Base-by-base conservation (phyloP, 2,797 vertebrate species). In the Tachyglossus aculeatus region DNA sequence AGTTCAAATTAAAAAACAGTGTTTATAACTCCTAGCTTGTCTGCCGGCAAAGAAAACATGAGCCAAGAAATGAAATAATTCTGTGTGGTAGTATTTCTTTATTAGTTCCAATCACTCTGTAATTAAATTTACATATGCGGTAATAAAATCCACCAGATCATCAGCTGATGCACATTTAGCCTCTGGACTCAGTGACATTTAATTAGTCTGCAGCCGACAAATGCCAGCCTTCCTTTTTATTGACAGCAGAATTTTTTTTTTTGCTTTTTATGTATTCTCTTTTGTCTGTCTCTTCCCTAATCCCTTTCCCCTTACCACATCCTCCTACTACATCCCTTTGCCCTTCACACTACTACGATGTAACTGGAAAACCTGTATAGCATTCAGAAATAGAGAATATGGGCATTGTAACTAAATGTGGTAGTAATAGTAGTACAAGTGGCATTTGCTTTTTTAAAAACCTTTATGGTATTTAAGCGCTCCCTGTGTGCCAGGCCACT, bases 91-190 rank as follows among this genome's bases (percentile, higher is more conserved):
- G 50, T 74, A 54, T 34, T 25, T 71, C 71, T 74, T 83, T 81
- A 76, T 87, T 85, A 80, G 73, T 80, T 78, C 65, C 59, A 71
- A 48, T 78, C 34, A 40, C 59, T 61, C 73, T 73, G n/a, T 83
- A 87, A 87, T 87, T 87, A 81, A 87, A 85, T 80, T 71, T 80
- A 73, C 78, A 83, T 78, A 85, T 69, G 78, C 76, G 53, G 68
- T 66, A 78, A 65, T 76, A 75, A 69, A 80, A 80, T 71, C 67
- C 62, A 74, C 62, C 73, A 77, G 67, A 66, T 71, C 69, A 77
- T 84, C 65, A 63, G 43, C 65, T 67, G 55, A 71, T 73, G 56
- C 27, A 0, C 39, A 67, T 79, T 85, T 83, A 77, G 80, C 73
- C 76, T 69, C 68, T 69, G 53, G 85, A 69, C 59, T 74, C 67